Percentiles rank a stretch among this genome's conserved stretches.
Evolutionary conservation across 2,797 vertebrate genomes (phyloP).

Genomic region (Semaprochilodus insignis): DNA sequence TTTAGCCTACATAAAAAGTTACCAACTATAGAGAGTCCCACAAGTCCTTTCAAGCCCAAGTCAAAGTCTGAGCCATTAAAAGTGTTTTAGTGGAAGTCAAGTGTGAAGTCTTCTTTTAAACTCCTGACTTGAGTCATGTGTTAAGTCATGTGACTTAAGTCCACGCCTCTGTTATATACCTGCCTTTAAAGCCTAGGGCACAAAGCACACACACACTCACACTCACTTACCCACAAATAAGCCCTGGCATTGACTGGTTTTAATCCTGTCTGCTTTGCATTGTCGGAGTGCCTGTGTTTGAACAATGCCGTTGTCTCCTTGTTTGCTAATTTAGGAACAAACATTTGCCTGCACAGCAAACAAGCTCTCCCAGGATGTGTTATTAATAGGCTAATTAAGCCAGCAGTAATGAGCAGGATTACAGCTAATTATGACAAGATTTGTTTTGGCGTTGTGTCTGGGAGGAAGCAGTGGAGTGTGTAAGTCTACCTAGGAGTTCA

Average conservation of each 20-base stretch:
- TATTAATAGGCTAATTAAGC: conserved; percentile 99
- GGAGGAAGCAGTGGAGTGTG: conserved; percentile 89
- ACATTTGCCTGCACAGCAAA: conserved; percentile 96
- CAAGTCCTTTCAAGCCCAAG: no score
- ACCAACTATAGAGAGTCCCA: no score
- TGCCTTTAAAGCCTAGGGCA: conserved; percentile 13
- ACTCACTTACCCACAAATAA: conserved; percentile 61
- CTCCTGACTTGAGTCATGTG: no score
- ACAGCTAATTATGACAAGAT: conserved; percentile 98
- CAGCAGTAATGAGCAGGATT: conserved; percentile 97
- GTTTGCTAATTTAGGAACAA: conserved; percentile 99
- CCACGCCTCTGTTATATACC: conserved; percentile 7
- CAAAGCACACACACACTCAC: conserved; percentile 30
- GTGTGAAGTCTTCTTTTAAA: no score
- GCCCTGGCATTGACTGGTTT: conserved; percentile 65
- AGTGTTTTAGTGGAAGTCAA: no score
- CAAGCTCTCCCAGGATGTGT: conserved; percentile 94
- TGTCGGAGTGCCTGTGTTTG: conserved; percentile 80
- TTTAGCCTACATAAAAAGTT: no score
- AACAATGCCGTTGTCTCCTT: conserved; percentile 89
- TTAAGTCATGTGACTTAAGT: no score
- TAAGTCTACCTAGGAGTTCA: conserved; percentile 95
- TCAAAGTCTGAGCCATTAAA: no score
- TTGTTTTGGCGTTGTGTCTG: conserved; percentile 96
- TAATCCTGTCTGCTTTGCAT: conserved; percentile 77